phyloP scores from a whole-genome alignment of 2,888 invertebrate species.

The Scaptomyza cyrtandrae region DNA sequence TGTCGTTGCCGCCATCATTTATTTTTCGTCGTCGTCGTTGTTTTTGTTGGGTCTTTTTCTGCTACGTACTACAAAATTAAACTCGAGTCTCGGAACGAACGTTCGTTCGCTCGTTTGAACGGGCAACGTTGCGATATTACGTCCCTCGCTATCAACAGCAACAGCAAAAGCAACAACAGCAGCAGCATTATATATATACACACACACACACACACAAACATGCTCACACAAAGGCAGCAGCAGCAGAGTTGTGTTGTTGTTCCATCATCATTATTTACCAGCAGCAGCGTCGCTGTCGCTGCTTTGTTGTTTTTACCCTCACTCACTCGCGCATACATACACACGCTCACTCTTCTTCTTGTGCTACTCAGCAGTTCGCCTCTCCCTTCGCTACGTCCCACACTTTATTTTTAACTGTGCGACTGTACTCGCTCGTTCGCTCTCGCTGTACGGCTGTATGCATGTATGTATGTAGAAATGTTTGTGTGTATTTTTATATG shows the following conservation, averaged over 20 bases:
- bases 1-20: slow-evolving; percentile 75
- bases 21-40: slow-evolving; percentile 63
- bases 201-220: slow-evolving; percentile 37
- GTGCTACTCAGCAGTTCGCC: slow-evolving; percentile 39
- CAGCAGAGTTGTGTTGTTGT: slow-evolving; percentile 61
- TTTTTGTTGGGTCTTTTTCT: slow-evolving; percentile 64
- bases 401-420: slow-evolving; percentile 82
- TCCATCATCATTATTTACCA: slow-evolving; percentile 80
- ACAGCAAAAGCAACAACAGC: slow-evolving; percentile 40
- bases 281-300: slow-evolving; percentile 61
- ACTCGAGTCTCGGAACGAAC: slow-evolving; percentile 76
- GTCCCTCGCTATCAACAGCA: slow-evolving; percentile 71
- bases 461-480: slow-evolving; percentile 17
- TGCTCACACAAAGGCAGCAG: slow-evolving; percentile 17
- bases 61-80: slow-evolving; percentile 79
- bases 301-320: slow-evolving; percentile 77
- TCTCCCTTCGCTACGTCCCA: slow-evolving; percentile 55
- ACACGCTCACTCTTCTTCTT: slow-evolving; percentile 43
- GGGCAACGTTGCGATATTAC: slow-evolving; percentile 78
- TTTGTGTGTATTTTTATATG: slow-evolving; percentile 73
- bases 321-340: slow-evolving; percentile 40
- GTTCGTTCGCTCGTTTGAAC: slow-evolving; percentile 76
- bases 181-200: slow-evolving; percentile 55
- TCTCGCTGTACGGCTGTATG: slow-evolving; percentile 62
- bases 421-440: slow-evolving; percentile 82